These are phyloP conservation scores for Parnassius mnemosyne DNA, from an alignment of 2,888 invertebrate genomes.

Conservation along the genomic window DNA sequence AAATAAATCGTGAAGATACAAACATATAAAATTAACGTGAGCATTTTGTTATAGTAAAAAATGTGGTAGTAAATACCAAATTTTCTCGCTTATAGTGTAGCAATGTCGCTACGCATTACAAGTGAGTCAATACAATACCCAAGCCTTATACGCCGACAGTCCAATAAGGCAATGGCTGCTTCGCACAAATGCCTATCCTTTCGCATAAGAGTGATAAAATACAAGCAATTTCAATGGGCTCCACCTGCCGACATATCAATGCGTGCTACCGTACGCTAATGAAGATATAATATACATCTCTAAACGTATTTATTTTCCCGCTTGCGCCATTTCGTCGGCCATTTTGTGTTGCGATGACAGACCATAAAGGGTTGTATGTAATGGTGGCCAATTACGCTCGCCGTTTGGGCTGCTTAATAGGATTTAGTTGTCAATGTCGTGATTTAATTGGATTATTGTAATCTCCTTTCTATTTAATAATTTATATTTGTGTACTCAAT, in stretches of 20 bases:
- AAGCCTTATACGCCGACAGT: conserved; percentile 39
- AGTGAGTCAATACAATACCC: conserved; percentile 32
- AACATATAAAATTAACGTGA: not conserved
- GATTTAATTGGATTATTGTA: conserved; percentile 74
- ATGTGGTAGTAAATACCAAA: not conserved
- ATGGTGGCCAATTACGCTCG: conserved; percentile 72
- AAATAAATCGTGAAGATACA: not conserved
- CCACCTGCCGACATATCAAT: conserved; percentile 76
- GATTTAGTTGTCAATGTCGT: conserved; percentile 77
- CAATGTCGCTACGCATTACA: conserved; percentile 6
- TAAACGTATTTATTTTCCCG: conserved; percentile 71
- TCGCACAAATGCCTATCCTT: conserved; percentile 48
- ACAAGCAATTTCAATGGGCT: conserved; percentile 73
- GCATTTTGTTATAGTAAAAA: not conserved
- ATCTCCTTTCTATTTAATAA: conserved; percentile 56
- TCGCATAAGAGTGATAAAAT: conserved; percentile 65
- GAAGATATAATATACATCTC: conserved; percentile 79
- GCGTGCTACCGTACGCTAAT: conserved; percentile 69
- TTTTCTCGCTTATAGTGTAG: not conserved
- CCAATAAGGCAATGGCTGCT: conserved; percentile 52
- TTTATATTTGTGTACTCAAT: conserved; percentile 31
- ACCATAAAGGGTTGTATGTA: conserved; percentile 66
- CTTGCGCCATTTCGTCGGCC: conserved; percentile 54
- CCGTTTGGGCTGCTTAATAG: conserved; percentile 63
- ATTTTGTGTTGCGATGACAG: conserved; percentile 70